Evolutionary conservation across 2,113 vertebrate species (phyloP), one percentile per base, ranked within the genome.

Genomic region (Euleptes europaea): DNA sequence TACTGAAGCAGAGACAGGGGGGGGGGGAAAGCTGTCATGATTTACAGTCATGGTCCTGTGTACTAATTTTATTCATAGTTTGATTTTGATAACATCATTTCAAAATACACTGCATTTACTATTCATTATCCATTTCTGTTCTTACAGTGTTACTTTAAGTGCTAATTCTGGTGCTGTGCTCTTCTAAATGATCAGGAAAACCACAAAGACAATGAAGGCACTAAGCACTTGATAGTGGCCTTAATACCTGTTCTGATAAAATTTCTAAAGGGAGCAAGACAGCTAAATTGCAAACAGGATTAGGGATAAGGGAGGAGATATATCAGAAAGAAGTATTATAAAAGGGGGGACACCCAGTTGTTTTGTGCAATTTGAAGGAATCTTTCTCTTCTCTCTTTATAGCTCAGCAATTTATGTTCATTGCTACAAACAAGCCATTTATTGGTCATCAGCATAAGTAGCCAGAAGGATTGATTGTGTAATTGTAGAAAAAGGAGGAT

Each of bases 1-100:
- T 26, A 71, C 0, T 92, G 83, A 79, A 92, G 89, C 80, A 88
- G 75, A 91, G 88, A 83, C 69, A 87, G 51, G 19, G n/a, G n/a
- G n/a, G n/a, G n/a, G n/a, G n/a, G n/a, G 83, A 94, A 92, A 91
- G 89, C 88, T 94, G 86, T 78, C 78, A 83, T 63, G 66, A 69
- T 86, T 84, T 75, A 88, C 86, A 94, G 92, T 88, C 11, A 1
- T 89, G n/a, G 66, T 91, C 77, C 33, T 90, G 90, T 86, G 72
- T 85, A 89, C 80, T 79, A 83, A 92, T 76, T 44, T 57, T 69
- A 78, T 0, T 66, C 85, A 78, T 49, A 76, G 38, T 2, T 4
- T 80, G 31, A 31, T 49, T 40, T 83, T 11, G 86, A 47, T 40
- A 82, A 77, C 1, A 2, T 83, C 79, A 71, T 89, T 82, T 91